phyloP scores from a whole-genome alignment of 2,888 invertebrate genomes.

The Drosophila greeni region DNA sequence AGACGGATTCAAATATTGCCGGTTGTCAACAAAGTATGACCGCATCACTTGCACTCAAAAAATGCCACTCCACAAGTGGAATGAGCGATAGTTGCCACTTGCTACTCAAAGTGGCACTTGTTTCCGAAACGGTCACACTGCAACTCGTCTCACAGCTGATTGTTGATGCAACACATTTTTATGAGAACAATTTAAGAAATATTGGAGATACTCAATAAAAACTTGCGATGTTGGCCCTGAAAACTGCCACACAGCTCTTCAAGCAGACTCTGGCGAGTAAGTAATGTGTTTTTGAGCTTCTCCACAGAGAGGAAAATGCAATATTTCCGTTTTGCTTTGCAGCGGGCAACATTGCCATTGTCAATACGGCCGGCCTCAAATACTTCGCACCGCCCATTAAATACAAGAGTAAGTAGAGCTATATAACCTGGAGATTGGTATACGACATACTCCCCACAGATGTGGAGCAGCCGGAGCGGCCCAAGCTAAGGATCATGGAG shows the following conservation, averaged over 20 bases:
- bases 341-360: conserved; percentile 47
- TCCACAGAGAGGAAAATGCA: not conserved
- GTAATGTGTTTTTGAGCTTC: not conserved
- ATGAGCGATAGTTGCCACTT: not conserved
- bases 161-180: conserved; percentile 38
- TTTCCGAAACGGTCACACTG: not conserved
- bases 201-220: conserved; percentile 13
- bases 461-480: conserved; percentile 86
- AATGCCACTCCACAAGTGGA: too few relatives aligned
- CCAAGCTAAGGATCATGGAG: conserved; percentile 84
- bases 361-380: conserved; percentile 81
- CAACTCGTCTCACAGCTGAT: not conserved
- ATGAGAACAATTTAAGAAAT: conserved; percentile 1
- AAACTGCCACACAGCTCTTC: conserved; percentile 47
- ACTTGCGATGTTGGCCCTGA: conserved; percentile 55
- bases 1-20: too few relatives aligned
- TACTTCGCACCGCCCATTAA: conserved; percentile 84
- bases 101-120: too few relatives aligned
- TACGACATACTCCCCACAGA: conserved; percentile 79
- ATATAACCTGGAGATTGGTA: not conserved
- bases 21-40: too few relatives aligned
- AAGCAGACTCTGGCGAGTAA: conserved; percentile 48
- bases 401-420: conserved; percentile 82
- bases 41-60: too few relatives aligned
- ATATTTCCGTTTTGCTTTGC: too few relatives aligned